Conservation (phyloP, 2,113 vertebrate species). For the Brevimyrus niger region DNA sequence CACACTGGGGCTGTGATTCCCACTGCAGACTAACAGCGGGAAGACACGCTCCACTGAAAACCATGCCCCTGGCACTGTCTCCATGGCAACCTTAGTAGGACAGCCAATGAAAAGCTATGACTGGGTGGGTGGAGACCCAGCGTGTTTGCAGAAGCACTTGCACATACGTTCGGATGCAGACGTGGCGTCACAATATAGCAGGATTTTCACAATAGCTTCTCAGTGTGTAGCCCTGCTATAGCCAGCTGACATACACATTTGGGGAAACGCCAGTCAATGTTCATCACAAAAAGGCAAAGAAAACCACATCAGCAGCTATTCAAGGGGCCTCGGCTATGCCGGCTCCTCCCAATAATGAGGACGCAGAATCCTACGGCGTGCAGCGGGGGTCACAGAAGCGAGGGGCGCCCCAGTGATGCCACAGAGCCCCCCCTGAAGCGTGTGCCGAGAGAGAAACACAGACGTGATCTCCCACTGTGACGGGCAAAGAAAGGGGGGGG, state of each 20-base stretch:
- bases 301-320: not conserved
- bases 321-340: not conserved
- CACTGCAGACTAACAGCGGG: not conserved
- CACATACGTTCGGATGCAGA: conserved; percentile 19
- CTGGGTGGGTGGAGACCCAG: conserved; percentile 38
- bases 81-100: conserved; percentile 64
- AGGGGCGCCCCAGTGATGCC: not conserved
- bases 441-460: not conserved
- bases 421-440: not conserved
- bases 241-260: not conserved
- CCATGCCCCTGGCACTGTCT: conserved; percentile 37
- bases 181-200: not conserved
- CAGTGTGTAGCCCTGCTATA: not conserved
- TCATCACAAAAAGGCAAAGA: not conserved
- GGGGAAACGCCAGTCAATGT: not conserved
- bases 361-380: not conserved
- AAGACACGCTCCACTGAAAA: not conserved
- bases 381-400: not conserved
- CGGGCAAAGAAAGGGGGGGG: not conserved
- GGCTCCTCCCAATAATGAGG: not conserved
- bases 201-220: not conserved
- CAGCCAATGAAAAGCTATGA: conserved; percentile 52
- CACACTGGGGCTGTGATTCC: not conserved
- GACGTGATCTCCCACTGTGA: not conserved
- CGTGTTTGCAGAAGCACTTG: conserved; percentile 25